These are phyloP conservation scores for Solenopsis invicta DNA, from an alignment of 1,140 invertebrate genomes.

Conservation along the genomic window DNA sequence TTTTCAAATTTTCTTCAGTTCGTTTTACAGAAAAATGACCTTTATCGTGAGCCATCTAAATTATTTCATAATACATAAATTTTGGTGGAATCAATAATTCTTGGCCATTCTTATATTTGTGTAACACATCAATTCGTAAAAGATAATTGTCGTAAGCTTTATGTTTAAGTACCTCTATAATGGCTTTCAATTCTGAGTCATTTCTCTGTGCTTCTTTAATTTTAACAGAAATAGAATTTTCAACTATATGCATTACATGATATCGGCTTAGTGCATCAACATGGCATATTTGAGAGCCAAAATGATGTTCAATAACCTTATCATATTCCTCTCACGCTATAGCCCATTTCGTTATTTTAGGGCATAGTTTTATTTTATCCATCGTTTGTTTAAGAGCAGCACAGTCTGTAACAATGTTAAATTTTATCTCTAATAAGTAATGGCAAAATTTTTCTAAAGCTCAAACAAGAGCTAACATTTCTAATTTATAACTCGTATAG, in stretches of 20 bases:
- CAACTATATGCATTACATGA: background rate
- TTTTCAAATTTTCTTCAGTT: background rate
- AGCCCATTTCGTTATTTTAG: slow-evolving; percentile 58
- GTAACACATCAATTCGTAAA: background rate
- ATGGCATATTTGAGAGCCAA: slow-evolving; percentile 65
- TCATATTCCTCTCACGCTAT: slow-evolving; percentile 45
- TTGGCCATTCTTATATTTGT: background rate
- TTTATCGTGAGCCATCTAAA: background rate
- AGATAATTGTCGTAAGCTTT: background rate
- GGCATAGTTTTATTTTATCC: slow-evolving; percentile 41
- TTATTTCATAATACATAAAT: slow-evolving; percentile 1
- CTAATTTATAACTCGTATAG: no score
- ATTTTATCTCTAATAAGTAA: background rate
- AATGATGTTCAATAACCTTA: slow-evolving; percentile 66
- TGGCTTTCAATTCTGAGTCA: background rate
- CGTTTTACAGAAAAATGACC: slow-evolving; percentile 4
- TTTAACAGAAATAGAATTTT: no score
- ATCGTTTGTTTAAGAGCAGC: slow-evolving; percentile 21
- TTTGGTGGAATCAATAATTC: background rate
- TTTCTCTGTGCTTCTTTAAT: background rate
- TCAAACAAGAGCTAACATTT: no score
- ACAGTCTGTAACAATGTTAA: slow-evolving; percentile 8
- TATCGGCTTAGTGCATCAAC: slow-evolving; percentile 70
- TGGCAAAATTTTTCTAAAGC: no score
- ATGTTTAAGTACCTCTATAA: background rate